These are phyloP conservation scores for Ailurus styani DNA, from an alignment of 2,113 vertebrate genomes.

Conservation along the genomic window DNA sequence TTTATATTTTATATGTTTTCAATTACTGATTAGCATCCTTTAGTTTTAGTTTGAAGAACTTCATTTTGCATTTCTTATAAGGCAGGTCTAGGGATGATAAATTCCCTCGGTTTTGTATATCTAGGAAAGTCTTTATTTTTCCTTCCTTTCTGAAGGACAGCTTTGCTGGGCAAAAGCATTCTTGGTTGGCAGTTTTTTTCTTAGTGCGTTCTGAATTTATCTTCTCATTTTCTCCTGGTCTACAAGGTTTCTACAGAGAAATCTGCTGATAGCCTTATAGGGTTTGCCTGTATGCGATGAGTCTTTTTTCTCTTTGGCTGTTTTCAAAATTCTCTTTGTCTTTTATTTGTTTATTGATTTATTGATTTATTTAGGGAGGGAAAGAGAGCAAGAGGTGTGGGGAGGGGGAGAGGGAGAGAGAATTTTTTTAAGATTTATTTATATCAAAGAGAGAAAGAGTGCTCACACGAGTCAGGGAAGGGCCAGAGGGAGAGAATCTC, in stretches of 20 bases:
- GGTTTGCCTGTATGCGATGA: background rate
- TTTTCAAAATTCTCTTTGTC: background rate
- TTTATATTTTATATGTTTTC: background rate
- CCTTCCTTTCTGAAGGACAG: background rate
- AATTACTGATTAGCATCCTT: background rate
- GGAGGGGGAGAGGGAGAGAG: background rate
- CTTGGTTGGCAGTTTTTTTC: background rate
- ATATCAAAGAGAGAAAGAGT: background rate
- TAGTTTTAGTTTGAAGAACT: background rate
- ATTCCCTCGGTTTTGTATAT: background rate
- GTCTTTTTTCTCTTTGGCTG: background rate
- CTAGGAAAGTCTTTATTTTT: background rate
- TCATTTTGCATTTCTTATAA: background rate
- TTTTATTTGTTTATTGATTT: background rate
- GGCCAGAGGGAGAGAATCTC: background rate
- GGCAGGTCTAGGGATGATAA: background rate
- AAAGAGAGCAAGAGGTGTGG: background rate
- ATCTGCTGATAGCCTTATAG: background rate
- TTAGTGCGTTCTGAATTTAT: background rate
- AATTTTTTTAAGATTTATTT: background rate
- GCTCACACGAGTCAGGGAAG: background rate
- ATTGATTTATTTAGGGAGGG: background rate
- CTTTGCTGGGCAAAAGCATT: background rate
- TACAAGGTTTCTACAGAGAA: background rate
- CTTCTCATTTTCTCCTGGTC: background rate